phyloP scores from a whole-genome alignment of 2,888 invertebrate genomes.

The Stratiomys singularior region DNA sequence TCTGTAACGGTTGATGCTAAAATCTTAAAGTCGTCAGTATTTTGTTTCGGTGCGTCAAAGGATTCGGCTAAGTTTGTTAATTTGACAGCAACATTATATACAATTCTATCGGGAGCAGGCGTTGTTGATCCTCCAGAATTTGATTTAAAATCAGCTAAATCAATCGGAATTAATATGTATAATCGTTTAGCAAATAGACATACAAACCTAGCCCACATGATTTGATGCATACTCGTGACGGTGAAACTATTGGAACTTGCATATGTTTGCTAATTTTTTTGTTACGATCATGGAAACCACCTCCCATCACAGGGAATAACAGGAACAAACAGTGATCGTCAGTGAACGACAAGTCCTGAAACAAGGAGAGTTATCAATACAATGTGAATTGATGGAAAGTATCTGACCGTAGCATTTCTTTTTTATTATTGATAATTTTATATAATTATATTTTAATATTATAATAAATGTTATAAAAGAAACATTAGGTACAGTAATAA shows the following conservation, averaged over 20 bases:
- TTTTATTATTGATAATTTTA: too few relatives aligned
- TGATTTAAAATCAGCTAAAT: constrained; percentile 58
- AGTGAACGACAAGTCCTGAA: constrained; percentile 81
- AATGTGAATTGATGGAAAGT: too few relatives aligned
- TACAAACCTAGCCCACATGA: constrained; percentile 83
- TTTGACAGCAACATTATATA: constrained; percentile 78
- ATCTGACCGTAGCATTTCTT: too few relatives aligned
- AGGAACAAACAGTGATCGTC: constrained; percentile 85
- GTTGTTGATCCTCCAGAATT: constrained; percentile 65
- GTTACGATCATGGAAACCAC: constrained; percentile 82
- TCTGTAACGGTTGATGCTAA: constrained; percentile 74
- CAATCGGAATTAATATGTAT: background rate
- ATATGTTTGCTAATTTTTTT: constrained; percentile 87
- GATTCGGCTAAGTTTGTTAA: constrained; percentile 81
- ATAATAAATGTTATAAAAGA: too few relatives aligned
- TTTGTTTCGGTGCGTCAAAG: constrained; percentile 78
- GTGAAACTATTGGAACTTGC: constrained; percentile 76
- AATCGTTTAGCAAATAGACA: background rate
- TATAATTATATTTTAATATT: too few relatives aligned
- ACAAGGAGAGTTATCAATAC: constrained; percentile 44
- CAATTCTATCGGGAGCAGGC: constrained; percentile 73
- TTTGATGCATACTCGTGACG: constrained; percentile 82
- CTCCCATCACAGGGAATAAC: constrained; percentile 88
- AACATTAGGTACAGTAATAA: too few relatives aligned
- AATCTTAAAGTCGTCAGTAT: constrained; percentile 78